Evolutionary conservation across 2,113 vertebrate genomes (phyloP), one percentile per base, ranked within the genome.

Genomic region (Aix galericulata): DNA sequence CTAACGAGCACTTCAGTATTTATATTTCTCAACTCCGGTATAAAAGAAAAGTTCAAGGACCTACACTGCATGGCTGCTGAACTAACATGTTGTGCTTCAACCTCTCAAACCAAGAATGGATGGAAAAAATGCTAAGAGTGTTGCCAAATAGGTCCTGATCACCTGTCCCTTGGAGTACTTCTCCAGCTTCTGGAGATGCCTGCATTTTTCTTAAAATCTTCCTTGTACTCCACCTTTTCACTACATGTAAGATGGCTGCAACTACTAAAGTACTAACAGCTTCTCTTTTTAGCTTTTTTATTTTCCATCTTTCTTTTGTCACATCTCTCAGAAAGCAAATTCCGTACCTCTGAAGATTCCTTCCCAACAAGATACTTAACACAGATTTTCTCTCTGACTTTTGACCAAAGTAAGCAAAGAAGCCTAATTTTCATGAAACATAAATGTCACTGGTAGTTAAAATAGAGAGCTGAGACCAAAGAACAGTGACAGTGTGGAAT

Each of bases 391-490:
- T 77, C 17, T 60, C 17, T 77, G 44, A 81, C 59, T 86, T 83
- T 71, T 77, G 59, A 36, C 59, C 63, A 58, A 95, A 93, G 55
- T 53, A 80, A 92, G 67, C 42, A 82, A 93, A 90, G 64, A 88
- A 74, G 50, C 59, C 31, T 72, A 60, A 69, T 83, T 66, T 46
- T 82, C 76, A 69, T 71, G 64, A 86, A 50, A 77, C 40, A 88
- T 21, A 58, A 83, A 92, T 78, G 55, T 55, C 72, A 92, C 55
- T 44, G 59, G 67, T 67, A 86, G 76, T 62, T 94, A 88, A 94
- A 89, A 91, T 64, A 76, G 44, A 67, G 50, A 94, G 34, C 67
- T 69, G 66, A 68, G 40, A n/a, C 21, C 42, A 68, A 72, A 90
- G 55, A 91, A 90, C 85, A 93, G 46, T 73, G 50, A 76, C 75